Evolutionary conservation across 2,888 invertebrate genomes (phyloP).

Genomic region (Apamea crenata): DNA sequence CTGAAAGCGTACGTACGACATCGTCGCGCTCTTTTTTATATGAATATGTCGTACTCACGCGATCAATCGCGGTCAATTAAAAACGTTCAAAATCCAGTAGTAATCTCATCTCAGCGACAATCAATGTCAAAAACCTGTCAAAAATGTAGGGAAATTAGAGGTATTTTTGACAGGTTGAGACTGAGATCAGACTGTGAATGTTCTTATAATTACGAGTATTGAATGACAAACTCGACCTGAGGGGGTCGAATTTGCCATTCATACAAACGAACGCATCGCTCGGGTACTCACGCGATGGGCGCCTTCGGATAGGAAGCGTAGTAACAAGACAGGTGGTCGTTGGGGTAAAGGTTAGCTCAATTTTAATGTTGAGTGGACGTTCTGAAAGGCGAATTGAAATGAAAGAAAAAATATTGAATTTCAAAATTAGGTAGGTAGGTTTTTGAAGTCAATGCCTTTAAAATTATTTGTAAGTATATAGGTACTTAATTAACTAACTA

Average conservation of each 20-base stretch:
- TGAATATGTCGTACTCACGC: neutral
- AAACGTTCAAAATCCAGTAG: too few relatives aligned
- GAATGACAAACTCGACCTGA: too few relatives aligned
- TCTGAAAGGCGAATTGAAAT: neutral
- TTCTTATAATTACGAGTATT: too few relatives aligned
- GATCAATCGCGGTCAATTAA: neutral
- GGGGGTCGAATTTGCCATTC: neutral
- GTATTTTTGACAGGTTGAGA: too few relatives aligned
- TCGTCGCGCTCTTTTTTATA: neutral
- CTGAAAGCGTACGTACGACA: neutral
- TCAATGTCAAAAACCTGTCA: too few relatives aligned
- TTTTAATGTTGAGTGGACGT: neutral
- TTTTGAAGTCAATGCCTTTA: neutral
- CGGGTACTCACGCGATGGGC: neutral
- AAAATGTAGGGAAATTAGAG: too few relatives aligned
- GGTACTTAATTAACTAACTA: neutral
- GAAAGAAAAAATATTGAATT: neutral
- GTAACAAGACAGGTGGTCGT: slow-evolving; percentile 42
- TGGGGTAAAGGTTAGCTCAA: slow-evolving; percentile 3
- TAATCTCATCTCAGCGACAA: too few relatives aligned
- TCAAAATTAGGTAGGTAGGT: neutral
- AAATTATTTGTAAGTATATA: neutral
- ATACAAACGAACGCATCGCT: neutral
- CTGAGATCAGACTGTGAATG: too few relatives aligned
- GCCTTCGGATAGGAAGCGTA: neutral